Evolutionary conservation across 2,888 invertebrate species (phyloP), one percentile per base, ranked within the genome.

Genomic region (Gandaritis pyraliata): DNA sequence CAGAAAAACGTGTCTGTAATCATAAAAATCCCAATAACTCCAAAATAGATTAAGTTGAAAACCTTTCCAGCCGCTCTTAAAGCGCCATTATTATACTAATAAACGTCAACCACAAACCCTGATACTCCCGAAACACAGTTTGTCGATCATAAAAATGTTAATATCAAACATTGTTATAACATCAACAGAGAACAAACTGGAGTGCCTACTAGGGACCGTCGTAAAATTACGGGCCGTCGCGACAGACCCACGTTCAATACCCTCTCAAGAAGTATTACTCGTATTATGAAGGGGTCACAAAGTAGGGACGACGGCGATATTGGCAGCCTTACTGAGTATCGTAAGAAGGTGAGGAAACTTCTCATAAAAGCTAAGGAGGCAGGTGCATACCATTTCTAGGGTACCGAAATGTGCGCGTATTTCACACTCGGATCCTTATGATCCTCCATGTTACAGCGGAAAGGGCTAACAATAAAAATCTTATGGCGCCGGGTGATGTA

Each of bases 331-430:
- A 82, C 86, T 81, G 78, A 77, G 84, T 81, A 76, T 81, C 82
- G 83, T 86, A 81, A 85, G 89, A 86, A 90, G 90, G 90, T 90
- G 90, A 88, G 88, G 86, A 86, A 89, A 90, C 83, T 88, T 87
- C 88, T 83, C 91, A 90, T 91, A 91, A 91, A 91, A 90, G 89
- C 83, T 89, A 87, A 89, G 88, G 90, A 90, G 88, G 87, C 91
- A 91, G 90, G 90, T 91, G 90, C 90, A 90, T 90, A 88, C 89
- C 90, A 90, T 91, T 90, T 88, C 81, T 80, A 82, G 82, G 87
- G 88, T 81, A 82, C 83, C 87, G 78, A 86, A 90, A 90, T 87
- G 90, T 85, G 80, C 78, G 82, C 85, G 89, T 90, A 90, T 90
- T 90, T 92, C 86, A 91, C 90, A 86, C 85, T 83, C 85, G 83